These are phyloP conservation scores for Oligia latruncula DNA, from an alignment of 2,888 invertebrate species.

Conservation along the genomic window DNA sequence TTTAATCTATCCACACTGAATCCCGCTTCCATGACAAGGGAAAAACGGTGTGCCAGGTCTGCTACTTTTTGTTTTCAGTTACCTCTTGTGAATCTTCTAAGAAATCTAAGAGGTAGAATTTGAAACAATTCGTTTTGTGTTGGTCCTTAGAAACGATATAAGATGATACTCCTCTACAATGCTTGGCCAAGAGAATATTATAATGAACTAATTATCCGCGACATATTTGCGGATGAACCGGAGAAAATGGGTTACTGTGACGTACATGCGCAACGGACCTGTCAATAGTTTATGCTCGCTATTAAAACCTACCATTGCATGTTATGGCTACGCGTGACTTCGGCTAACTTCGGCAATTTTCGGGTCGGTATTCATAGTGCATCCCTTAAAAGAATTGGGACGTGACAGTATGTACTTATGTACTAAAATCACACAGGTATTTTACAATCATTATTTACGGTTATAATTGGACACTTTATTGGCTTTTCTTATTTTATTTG, in stretches of 20 bases:
- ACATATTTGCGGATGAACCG: constrained; percentile 44
- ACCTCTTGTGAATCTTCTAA: background rate
- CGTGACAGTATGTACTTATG: constrained; percentile 39
- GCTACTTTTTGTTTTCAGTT: background rate
- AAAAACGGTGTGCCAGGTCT: background rate
- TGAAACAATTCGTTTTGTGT: background rate
- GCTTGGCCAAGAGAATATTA: constrained; percentile 13
- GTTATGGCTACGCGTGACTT: constrained; percentile 31
- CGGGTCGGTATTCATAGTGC: constrained; percentile 28
- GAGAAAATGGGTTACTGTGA: constrained; percentile 49
- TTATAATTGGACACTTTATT: constrained; percentile 52
- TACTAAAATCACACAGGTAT: constrained; percentile 25
- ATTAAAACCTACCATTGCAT: constrained; percentile 40
- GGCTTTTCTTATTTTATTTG: constrained; percentile 40
- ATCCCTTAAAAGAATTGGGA: constrained; percentile 40
- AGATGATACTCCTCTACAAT: background rate
- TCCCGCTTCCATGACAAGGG: no score
- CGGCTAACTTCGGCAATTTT: constrained; percentile 29
- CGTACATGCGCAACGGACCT: constrained; percentile 32
- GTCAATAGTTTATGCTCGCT: constrained; percentile 32
- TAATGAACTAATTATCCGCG: constrained; percentile 19
- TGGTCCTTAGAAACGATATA: background rate
- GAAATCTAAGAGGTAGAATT: background rate
- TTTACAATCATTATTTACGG: constrained; percentile 48
- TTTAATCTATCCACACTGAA: background rate